A percentile compares a stretch with the other conserved stretches of the same genome.
Conservation (phyloP, 2,113 vertebrate species). For the Malurus elegans region DNA sequence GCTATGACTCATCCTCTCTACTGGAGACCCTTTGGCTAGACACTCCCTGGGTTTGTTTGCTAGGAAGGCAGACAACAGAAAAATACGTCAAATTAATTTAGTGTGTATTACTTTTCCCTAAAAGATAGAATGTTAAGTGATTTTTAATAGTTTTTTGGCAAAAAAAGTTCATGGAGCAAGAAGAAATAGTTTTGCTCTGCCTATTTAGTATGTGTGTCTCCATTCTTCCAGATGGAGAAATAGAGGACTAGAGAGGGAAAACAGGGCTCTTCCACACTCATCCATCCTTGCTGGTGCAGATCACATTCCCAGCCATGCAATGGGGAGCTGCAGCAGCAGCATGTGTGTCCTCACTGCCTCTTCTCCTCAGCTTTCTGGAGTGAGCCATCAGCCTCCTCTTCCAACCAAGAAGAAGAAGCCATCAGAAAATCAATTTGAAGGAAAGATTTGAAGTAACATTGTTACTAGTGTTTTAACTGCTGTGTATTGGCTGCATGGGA, state of each 20-base stretch:
- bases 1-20: background rate
- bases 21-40: background rate
- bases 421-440: background rate
- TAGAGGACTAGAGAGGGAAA: background rate
- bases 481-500: background rate
- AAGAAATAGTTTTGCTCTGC: background rate
- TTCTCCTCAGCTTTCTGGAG: background rate
- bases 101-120: background rate
- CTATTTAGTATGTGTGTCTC: background rate
- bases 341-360: background rate
- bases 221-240: background rate
- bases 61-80: background rate
- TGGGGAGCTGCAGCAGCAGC: fast-evolving
- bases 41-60: background rate
- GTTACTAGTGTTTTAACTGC: background rate
- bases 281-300: background rate
- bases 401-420: background rate
- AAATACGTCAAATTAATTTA: background rate
- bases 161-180: background rate
- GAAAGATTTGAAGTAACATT: background rate
- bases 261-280: fast-evolving
- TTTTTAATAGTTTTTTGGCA: background rate
- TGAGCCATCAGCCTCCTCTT: background rate
- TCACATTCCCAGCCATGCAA: background rate
- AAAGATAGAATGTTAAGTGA: background rate